Base-by-base conservation (phyloP, 2,113 vertebrate species). In the Oceanites oceanicus region DNA sequence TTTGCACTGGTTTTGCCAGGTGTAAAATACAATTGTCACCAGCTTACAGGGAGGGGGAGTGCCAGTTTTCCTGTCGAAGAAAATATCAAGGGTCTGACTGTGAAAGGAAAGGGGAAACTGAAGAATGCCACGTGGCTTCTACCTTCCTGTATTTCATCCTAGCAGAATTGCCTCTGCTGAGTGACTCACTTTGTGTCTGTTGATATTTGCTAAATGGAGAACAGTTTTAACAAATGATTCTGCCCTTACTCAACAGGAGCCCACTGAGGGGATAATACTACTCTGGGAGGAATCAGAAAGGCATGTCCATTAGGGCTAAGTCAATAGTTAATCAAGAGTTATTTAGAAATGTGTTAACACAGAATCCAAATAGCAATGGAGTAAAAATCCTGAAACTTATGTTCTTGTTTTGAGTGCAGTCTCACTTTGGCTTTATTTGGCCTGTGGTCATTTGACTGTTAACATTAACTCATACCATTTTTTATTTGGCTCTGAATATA, bases 121-220 rank as follows among this genome's bases (percentile, higher is more conserved):
- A 90, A 88, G 90, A 93, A 88, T 88, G 81, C 77, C 77, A 29
- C 86, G 68, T 78, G 87, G 91, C 56, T 92, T 92, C 81, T 23
- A 95, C 74, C 85, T 96, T 96, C 94, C 96, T 96, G 90, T 91
- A n/a, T 90, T 95, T 96, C 85, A 75, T 50, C 59, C 77, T 22
- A 56, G 77, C 79, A 90, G 82, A 87, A 21, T 16, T 73, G 77
- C 90, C 68, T 83, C 58, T 79, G 77, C 89, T 12, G 17, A 27
- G 76, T 62, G 81, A 91, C 86, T 90, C 66, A 29, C 58, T 77
- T 32, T 44, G 55, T 92, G 53, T 63, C 95, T 93, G 89, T 72
- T 79, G 62, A 4, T 89, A 44, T 56, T 86, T 84, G 44, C 72
- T 79, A 47, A 59, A 32, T 6, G 13, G 55, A 75, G 86, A 72